Evolutionary conservation across 2,888 invertebrate genomes (phyloP), one percentile per base, ranked within the genome.

Genomic region (Athripsodes cinereus): DNA sequence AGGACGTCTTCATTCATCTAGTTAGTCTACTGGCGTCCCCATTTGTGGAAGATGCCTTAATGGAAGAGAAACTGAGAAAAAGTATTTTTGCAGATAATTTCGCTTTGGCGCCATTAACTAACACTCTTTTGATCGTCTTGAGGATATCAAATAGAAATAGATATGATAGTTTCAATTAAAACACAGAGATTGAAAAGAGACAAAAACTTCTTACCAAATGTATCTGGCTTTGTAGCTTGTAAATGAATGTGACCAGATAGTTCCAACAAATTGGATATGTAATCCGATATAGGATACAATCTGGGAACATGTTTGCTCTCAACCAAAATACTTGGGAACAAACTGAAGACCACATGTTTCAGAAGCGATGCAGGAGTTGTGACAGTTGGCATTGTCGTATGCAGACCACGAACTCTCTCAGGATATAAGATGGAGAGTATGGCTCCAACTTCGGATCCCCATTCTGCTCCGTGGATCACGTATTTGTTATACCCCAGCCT

Each of bases 191-290:
- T n/a, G n/a, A n/a, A n/a, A n/a, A n/a, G n/a, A n/a, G n/a, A n/a
- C n/a, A n/a, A n/a, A n/a, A n/a, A n/a, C n/a, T n/a, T n/a, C 76
- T 71, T 68, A 87, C 92, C 93, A 64, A 91, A 74, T 0, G 93
- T 92, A 67, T 95, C 94, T 13, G 95, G 94, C 70, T 92, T 94
- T 0, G 93, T 92, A 0, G 90, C 82, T 69, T 95, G 94, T 3
- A 93, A 64, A 68, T 93, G 92, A 66, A 88, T 69, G 65, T 86
- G 85, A 1, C 84, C 85, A n/a, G 65, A 66, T 68, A 84, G 83
- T 64, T 72, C 66, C 1, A 79, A 6, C 0, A 73, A 11, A 52
- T 31, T 52, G 2, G 19, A 16, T 16, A 52, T 34, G 22, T 19
- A 16, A 2, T 69, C 58, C 0, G 67, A 61, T 5, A 68, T 56